Percentiles rank a stretch among this genome's conserved stretches.
Evolutionary conservation across 2,888 invertebrate species (phyloP).

Genomic region (Tachina fera): DNA sequence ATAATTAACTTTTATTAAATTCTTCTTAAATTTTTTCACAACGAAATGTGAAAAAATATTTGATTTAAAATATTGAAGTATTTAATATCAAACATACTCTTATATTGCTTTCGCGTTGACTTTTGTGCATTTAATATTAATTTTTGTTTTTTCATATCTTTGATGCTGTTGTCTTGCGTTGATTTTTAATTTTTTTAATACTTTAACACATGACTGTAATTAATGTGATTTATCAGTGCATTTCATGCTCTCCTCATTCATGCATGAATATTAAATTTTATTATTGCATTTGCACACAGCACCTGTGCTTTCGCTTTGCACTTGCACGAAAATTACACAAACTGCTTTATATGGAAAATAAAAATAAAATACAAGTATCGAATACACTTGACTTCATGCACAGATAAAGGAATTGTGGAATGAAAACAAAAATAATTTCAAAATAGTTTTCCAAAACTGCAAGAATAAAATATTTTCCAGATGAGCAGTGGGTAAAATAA

Average conservation of each 20-base stretch:
- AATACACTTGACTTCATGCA: slow-evolving; percentile 46
- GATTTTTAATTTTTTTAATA: slow-evolving; percentile 69
- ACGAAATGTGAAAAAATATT: background rate
- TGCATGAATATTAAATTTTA: slow-evolving; percentile 65
- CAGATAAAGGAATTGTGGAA: slow-evolving; percentile 30
- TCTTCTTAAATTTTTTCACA: background rate
- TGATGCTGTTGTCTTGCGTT: slow-evolving; percentile 9
- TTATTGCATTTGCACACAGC: slow-evolving; percentile 44
- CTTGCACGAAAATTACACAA: slow-evolving; percentile 5
- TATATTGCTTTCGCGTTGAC: background rate
- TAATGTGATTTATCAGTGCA: slow-evolving; percentile 70
- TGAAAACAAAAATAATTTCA: slow-evolving; percentile 14
- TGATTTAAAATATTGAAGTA: background rate
- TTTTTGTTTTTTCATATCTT: slow-evolving; percentile 1
- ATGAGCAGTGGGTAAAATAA: background rate
- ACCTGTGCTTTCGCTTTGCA: background rate
- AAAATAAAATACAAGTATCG: slow-evolving; percentile 11
- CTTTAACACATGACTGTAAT: slow-evolving; percentile 67
- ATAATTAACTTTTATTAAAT: slow-evolving; percentile 50
- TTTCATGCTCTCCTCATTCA: slow-evolving; percentile 56
- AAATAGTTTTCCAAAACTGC: background rate
- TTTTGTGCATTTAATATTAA: slow-evolving; percentile 1
- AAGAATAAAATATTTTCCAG: slow-evolving; percentile 7
- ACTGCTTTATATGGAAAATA: background rate
- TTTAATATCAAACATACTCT: background rate